These are phyloP conservation scores for Hippocampus zosterae DNA, from an alignment of 2,113 vertebrate genomes.

Conservation along the genomic window DNA sequence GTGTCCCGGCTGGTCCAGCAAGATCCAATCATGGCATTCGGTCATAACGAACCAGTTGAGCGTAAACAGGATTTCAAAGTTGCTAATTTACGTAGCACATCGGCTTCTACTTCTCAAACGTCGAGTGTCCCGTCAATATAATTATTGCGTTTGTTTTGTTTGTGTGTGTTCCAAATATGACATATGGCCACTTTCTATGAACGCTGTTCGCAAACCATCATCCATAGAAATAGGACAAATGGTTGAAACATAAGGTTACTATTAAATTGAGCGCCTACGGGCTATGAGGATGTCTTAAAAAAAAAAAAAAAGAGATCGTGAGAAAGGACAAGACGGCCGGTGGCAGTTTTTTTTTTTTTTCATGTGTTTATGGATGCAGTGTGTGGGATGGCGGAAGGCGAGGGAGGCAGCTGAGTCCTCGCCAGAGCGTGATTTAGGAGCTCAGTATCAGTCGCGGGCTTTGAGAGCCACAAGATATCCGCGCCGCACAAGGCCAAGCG, in stretches of 20 bases:
- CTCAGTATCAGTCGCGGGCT: slow-evolving; percentile 59
- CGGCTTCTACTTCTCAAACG: too few species aligned
- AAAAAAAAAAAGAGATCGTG: slow-evolving; percentile 4
- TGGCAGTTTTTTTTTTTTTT: slow-evolving; percentile 1
- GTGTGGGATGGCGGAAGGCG: slow-evolving; percentile 38
- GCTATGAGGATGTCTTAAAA: not conserved
- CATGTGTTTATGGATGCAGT: slow-evolving; percentile 23
- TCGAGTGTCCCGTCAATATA: too few species aligned
- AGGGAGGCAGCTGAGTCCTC: slow-evolving; percentile 36
- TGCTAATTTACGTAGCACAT: too few species aligned
- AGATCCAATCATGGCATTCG: too few species aligned
- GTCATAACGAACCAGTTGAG: too few species aligned
- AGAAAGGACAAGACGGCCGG: slow-evolving; percentile 14
- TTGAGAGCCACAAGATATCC: slow-evolving; percentile 59
- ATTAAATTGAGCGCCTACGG: not conserved
- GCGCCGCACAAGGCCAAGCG: slow-evolving; percentile 60
- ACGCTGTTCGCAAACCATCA: slow-evolving; percentile 3
- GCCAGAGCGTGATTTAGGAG: slow-evolving; percentile 68
- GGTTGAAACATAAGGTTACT: too few species aligned
- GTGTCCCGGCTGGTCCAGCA: not conserved
- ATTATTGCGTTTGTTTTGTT: too few species aligned
- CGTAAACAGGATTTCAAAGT: too few species aligned
- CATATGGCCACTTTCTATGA: too few species aligned
- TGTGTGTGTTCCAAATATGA: too few species aligned
- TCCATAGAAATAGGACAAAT: not conserved